A percentile compares a stretch with the other conserved stretches of the same genome.
Evolutionary conservation across 2,888 invertebrate species (phyloP).

Genomic region (Lithophane socia): DNA sequence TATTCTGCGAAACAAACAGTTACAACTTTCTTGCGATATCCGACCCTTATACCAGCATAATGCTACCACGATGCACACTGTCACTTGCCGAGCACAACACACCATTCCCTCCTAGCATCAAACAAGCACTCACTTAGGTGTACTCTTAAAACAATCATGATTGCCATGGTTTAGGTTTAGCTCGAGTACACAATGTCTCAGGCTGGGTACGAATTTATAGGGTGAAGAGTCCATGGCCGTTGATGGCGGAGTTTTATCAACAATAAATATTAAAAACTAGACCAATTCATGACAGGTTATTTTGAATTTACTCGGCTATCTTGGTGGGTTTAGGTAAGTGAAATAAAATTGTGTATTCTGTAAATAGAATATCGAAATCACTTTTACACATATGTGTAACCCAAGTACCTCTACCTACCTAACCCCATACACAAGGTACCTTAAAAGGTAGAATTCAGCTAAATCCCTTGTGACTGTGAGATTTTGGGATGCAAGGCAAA

Average conservation of each 20-base stretch:
- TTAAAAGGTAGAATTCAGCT: neutral
- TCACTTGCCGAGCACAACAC: slow-evolving; percentile 31
- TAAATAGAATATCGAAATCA: no score
- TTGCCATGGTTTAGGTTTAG: neutral
- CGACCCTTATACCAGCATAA: neutral
- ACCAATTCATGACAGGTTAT: neutral
- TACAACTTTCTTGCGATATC: neutral
- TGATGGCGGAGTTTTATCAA: neutral
- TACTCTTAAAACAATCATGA: neutral
- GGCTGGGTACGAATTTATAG: neutral
- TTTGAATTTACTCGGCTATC: slow-evolving; percentile 16
- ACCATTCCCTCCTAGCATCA: slow-evolving; percentile 9
- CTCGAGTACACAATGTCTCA: slow-evolving; percentile 30
- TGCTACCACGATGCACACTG: neutral
- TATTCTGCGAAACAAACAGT: neutral
- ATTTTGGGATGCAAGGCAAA: neutral
- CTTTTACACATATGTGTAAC: no score
- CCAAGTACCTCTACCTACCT: neutral
- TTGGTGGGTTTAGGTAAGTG: neutral
- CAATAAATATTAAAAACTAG: neutral
- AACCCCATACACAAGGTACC: neutral
- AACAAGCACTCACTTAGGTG: slow-evolving; percentile 33
- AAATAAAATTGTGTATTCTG: no score
- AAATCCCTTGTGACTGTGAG: neutral
- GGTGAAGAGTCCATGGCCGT: no score